These are phyloP conservation scores for Tupaia chinensis DNA, from an alignment of 2,113 vertebrate species.

Conservation along the genomic window DNA sequence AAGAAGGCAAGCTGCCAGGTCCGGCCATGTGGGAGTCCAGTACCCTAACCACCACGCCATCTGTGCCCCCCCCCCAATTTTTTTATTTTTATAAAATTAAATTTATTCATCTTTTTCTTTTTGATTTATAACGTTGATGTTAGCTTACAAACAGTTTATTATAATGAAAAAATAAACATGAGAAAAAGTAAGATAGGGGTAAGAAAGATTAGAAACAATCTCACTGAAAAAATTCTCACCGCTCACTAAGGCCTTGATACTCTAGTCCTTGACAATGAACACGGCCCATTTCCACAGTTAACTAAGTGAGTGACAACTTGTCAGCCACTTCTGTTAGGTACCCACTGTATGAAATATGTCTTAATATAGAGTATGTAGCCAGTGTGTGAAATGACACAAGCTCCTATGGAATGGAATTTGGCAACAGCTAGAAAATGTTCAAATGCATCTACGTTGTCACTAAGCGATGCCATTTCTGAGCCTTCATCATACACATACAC, in stretches of 20 bases:
- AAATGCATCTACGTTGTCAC: background rate
- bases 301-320: background rate
- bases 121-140: slow-evolving; percentile 6
- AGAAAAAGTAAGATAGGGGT: background rate
- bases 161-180: slow-evolving; percentile 15
- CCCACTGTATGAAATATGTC: background rate
- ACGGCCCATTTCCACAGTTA: background rate
- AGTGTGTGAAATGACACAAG: slow-evolving; percentile 27
- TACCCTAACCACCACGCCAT: no score
- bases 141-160: slow-evolving; percentile 1
- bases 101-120: slow-evolving; percentile 50
- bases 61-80: no score
- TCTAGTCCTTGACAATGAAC: background rate
- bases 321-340: background rate
- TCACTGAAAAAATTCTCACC: background rate
- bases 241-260: background rate
- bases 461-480: background rate
- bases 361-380: background rate
- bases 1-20: no score
- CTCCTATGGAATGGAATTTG: background rate
- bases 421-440: background rate
- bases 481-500: background rate
- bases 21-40: no score
- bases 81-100: slow-evolving; percentile 44
- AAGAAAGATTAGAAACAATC: slow-evolving; percentile 32